phyloP scores from a whole-genome alignment of 2,113 vertebrate species.

The Numenius arquata region DNA sequence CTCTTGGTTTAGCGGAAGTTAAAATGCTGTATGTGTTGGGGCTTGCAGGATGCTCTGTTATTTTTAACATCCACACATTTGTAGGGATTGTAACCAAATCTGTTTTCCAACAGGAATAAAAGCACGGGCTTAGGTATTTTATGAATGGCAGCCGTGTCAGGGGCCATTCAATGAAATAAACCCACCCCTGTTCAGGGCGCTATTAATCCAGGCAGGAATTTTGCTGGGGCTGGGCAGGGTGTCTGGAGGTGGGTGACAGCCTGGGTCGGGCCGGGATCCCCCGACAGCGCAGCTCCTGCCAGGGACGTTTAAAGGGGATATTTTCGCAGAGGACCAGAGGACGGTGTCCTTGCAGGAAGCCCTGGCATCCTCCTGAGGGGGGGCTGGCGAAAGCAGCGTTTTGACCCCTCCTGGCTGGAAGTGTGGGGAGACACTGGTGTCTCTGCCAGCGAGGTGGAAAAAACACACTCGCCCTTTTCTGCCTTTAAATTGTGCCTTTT shows the following conservation, averaged over 20 bases:
- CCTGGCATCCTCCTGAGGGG: not conserved
- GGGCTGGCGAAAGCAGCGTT: rapidly evolving
- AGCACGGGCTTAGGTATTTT: not conserved
- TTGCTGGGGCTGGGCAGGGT: not conserved
- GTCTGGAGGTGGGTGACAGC: not conserved
- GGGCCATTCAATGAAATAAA: not conserved
- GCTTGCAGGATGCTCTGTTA: not conserved
- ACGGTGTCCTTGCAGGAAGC: rapidly evolving
- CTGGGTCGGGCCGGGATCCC: not conserved
- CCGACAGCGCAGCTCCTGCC: rapidly evolving
- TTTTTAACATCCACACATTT: not conserved
- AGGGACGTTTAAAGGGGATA: rapidly evolving
- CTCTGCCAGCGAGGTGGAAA: not conserved
- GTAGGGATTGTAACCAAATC: not conserved
- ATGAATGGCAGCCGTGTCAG: not conserved
- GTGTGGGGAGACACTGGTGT: rapidly evolving
- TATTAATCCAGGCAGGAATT: not conserved
- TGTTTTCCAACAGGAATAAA: not conserved
- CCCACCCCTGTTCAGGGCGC: rapidly evolving
- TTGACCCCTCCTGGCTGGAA: not conserved
- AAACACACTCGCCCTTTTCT: not conserved
- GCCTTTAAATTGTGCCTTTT: not conserved
- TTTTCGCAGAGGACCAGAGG: rapidly evolving
- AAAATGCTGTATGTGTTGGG: not conserved
- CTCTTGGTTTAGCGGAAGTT: not conserved